These are phyloP conservation scores for Ptychobarbus kaznakovi DNA, from an alignment of 2,797 vertebrate genomes.

Conservation along the genomic window DNA sequence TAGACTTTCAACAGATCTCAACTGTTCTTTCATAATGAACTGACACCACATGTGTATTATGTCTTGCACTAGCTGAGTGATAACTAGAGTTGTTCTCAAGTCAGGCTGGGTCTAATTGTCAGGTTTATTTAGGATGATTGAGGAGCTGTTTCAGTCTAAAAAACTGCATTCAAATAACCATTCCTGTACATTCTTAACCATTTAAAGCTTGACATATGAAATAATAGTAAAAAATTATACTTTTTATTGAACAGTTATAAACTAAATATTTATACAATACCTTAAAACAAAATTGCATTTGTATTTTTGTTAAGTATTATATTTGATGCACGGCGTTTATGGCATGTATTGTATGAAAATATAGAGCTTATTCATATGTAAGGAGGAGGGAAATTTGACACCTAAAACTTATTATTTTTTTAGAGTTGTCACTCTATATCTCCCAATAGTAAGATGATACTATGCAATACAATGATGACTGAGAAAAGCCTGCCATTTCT, in stretches of 20 bases:
- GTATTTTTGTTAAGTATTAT: neutral
- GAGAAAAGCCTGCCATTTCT: too few relatives aligned
- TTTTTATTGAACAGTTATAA: neutral
- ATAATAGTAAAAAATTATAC: neutral
- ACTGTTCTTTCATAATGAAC: neutral
- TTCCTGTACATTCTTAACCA: neutral
- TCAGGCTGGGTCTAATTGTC: neutral
- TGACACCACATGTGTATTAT: neutral
- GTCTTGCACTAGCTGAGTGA: neutral
- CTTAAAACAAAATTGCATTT: too few relatives aligned
- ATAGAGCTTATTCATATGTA: neutral
- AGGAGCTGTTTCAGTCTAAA: neutral
- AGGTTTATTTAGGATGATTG: neutral
- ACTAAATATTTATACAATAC: neutral
- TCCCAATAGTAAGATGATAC: neutral
- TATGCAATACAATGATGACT: too few relatives aligned
- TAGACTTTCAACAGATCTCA: neutral
- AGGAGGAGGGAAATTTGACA: too few relatives aligned
- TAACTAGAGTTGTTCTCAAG: neutral
- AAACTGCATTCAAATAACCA: too few relatives aligned
- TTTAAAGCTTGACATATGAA: neutral
- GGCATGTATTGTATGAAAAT: neutral
- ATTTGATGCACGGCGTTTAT: neutral
- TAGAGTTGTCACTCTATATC: neutral
- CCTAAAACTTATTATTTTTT: too few relatives aligned